phyloP scores from a whole-genome alignment of 2,797 vertebrate genomes.

The Spea hammondii region DNA sequence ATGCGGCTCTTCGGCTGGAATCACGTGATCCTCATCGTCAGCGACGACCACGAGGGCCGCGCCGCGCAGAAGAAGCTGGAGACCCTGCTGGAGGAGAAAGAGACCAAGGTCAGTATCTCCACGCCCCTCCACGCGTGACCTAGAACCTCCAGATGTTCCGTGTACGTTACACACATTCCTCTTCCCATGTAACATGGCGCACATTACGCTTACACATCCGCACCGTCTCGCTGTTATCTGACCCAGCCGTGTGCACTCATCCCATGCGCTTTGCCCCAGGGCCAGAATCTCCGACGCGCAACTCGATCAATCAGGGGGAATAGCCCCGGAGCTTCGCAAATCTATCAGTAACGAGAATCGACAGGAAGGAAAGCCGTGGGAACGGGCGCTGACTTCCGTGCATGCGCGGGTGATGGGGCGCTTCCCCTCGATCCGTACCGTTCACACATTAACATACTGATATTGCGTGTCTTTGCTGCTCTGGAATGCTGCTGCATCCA shows the following conservation, averaged over 20 bases:
- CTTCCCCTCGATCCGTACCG: too few relatives aligned
- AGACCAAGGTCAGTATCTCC: slow-evolving; percentile 91
- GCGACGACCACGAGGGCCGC: slow-evolving; percentile 95
- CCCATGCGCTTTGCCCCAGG: slow-evolving; percentile 96
- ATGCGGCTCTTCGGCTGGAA: slow-evolving; percentile 98
- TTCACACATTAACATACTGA: too few relatives aligned
- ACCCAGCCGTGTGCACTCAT: slow-evolving; percentile 95
- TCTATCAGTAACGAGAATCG: slow-evolving; percentile 21
- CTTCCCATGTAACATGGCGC: slow-evolving; percentile 94
- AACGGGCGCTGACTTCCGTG: too few relatives aligned
- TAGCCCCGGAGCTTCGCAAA: slow-evolving; percentile 96
- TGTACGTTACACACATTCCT: slow-evolving; percentile 89
- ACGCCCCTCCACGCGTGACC: slow-evolving; percentile 58
- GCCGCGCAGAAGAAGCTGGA: slow-evolving; percentile 97
- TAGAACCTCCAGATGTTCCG: slow-evolving; percentile 63
- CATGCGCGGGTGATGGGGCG: too few relatives aligned
- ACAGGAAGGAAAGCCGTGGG: too few relatives aligned
- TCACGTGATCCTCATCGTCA: slow-evolving; percentile 96
- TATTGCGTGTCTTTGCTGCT: too few relatives aligned
- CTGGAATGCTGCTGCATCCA: too few relatives aligned
- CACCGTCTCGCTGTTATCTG: slow-evolving; percentile 94
- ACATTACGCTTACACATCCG: slow-evolving; percentile 86
- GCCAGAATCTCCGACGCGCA: slow-evolving; percentile 90
- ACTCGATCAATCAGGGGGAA: slow-evolving; percentile 87
- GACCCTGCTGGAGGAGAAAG: slow-evolving; percentile 93